Base-by-base conservation (phyloP, 2,113 vertebrate species). In the Scolopax mira region DNA sequence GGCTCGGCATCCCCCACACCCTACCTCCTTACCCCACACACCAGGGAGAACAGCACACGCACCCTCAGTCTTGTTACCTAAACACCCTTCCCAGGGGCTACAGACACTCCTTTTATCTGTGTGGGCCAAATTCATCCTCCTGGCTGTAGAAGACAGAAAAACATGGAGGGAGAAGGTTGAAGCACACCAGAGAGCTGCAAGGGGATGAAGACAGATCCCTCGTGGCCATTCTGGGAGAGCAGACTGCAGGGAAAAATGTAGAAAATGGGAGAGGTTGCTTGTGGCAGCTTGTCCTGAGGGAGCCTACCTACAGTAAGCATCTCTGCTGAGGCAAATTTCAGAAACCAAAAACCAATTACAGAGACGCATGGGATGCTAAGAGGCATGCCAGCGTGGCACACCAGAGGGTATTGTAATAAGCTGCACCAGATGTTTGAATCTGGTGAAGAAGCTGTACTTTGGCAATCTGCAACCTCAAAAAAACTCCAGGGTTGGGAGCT, bases 181-280 rank as follows among this genome's bases (percentile, higher is more conserved):
- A 80, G 52, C 19, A 65, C 24, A 44, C 7, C 18, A 33, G 21
- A 35, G 9, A 37, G 39, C 6, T 87, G 35, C 33, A 41, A 66
- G 10, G 31, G 39, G 3, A 27, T 5, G 2, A 13, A 41, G 24
- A 69, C 8, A 31, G 3, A 41, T 52, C 14, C 10, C 18, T 12
- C 0, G 0, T 28, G n/a, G 44, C 18, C 39, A 44, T 44, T 12
- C 6, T 12, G 18, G 4, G 15, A 19, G 10, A 13, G 7, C 7
- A 61, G 21, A 12, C 35, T 61, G 7, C 12, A 14, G 9, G 3
- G 7, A 5, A 39, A 75, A 19, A 51, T 51, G 42, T 5, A 57
- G 28, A 57, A 73, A 49, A 46, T 5, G 18, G 25, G 33, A 69
- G 33, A 39, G 8, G 7, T 39, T 0, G 1, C 13, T 3, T 1